Conservation (phyloP, 1,140 invertebrate genomes). For the Drosophila ohnishii region DNA sequence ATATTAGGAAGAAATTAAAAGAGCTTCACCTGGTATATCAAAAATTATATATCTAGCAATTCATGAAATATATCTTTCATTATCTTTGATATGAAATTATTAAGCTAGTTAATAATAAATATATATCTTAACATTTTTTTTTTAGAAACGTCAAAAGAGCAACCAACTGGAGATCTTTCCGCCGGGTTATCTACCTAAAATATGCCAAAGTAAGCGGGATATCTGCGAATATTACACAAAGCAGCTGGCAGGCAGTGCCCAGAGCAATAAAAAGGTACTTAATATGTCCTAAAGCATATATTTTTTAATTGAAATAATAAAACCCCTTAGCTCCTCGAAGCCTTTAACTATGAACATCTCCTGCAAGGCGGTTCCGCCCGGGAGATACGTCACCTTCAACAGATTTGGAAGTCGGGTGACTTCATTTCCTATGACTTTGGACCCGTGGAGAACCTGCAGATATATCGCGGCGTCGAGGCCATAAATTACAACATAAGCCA, state of each 20-base stretch:
- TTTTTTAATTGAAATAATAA: neutral
- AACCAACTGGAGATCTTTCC: conserved; percentile 58
- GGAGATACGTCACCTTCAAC: conserved; percentile 69
- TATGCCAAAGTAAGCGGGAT: conserved; percentile 53
- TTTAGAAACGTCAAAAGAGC: conserved; percentile 56
- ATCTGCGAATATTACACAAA: conserved; percentile 64
- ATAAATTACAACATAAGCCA: conserved; percentile 85
- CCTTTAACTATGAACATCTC: conserved; percentile 67
- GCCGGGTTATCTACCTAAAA: conserved; percentile 46
- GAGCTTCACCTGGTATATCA: neutral
- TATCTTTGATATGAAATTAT: neutral
- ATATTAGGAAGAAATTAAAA: neutral
- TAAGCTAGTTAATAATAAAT: neutral
- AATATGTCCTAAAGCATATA: neutral
- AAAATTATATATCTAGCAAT: neutral
- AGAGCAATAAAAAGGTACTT: conserved; percentile 59
- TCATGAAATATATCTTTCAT: neutral
- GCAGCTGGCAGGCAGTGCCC: conserved; percentile 52
- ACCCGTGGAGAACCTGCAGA: conserved; percentile 80
- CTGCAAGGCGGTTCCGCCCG: conserved; percentile 66
- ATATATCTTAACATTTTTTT: neutral
- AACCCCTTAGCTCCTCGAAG: conserved; percentile 48
- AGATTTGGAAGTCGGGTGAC: conserved; percentile 80
- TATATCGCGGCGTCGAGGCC: conserved; percentile 83
- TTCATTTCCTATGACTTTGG: conserved; percentile 76